Base-by-base conservation (phyloP, 2,113 vertebrate species). In the Octodon degus region DNA sequence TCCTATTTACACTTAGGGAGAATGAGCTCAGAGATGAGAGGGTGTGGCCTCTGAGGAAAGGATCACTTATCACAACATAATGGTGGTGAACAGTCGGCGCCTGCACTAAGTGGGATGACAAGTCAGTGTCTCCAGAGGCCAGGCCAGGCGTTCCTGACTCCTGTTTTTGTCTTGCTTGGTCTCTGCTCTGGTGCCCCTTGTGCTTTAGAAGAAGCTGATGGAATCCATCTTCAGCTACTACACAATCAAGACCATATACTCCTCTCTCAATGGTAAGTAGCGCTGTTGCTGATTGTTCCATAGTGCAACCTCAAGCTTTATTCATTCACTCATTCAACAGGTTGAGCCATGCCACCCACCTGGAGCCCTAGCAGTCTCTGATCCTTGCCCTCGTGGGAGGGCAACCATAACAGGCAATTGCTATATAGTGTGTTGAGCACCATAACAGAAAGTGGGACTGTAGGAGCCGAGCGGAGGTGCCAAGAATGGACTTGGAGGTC, bases 201-300 rank as follows among this genome's bases (percentile, higher is more conserved):
- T 80, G 32, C 27, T 83, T 34, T 89, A 97, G 96, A 80, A 94
- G 74, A 6, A 37, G 43, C 27, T 79, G 53, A 72, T 90, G 91
- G 91, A 94, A 87, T 19, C 30, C 32, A 20, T 96, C 91, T 10
- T 94, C 60, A 95, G 92, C 62, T 72, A 86, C 80, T 90, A 83
- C 0, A 34, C 62, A 1, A 2, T 50, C 19, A 25, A 90, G 12
- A 25, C 19, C 19, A 19, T 94, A 24, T 92, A 83, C 30, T 91
- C 94, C 19, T 50, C 58, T 40, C 30, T 94, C 85, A 94, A 87
- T 0, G 96, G 95, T 96, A 86, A 96, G 87, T 58, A 43, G 1
- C 40, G 43, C 77, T 37, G 34, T 72, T n/a, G 40, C 72, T 14
- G 32, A 40, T 20, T 17, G 40, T 2, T 43, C 60, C 30, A 32